Base-by-base conservation (phyloP, 2,113 vertebrate species). In the Strigops habroptila region DNA sequence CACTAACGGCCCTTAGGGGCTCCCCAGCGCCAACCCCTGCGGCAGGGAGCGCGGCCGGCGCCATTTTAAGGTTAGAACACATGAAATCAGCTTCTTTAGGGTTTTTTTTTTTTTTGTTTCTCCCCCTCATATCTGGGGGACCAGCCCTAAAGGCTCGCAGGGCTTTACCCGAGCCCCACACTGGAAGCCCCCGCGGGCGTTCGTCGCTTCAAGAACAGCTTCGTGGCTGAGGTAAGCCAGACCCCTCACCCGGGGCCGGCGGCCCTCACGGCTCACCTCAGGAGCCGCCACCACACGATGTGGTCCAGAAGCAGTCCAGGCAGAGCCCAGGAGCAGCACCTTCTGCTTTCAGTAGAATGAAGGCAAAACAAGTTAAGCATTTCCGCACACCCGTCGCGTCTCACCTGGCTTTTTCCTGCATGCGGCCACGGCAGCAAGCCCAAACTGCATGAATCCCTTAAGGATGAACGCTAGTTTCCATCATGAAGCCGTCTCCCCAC, bases 381-480 rank as follows among this genome's bases (percentile, higher is more conserved):
- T 59, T n/a, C 10, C 11, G 19, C 18, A 17, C 22, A 24, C 8
- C 1, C 19, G 7, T 1, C 13, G 19, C 2, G 1, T 12, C 49
- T 64, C 10, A 21, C 67, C 27, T 57, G 7, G 18, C 5, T 13
- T 33, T 31, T 41, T 25, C n/a, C 39, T 9, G 41, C 12, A 1
- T 4, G 0, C 6, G 1, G 68, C n/a, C 10, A 2, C 37, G 12
- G 33, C 30, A 19, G 22, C 41, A 2, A 44, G 18, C 18, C 12
- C 30, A 22, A 17, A 18, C 5, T 43, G 9, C n/a, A 3, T 0
- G 2, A 31, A 30, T 0, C 5, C 55, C 31, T 15, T 3, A 7
- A 7, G 5, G 17, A n/a, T 0, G 0, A 53, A 17, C 30, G 13
- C 39, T 0, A 2, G 3, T 28, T 31, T 9, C 11, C 7, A 0